Evolutionary conservation across 2,888 invertebrate genomes (phyloP).

Genomic region (Theodoxus fluviatilis): DNA sequence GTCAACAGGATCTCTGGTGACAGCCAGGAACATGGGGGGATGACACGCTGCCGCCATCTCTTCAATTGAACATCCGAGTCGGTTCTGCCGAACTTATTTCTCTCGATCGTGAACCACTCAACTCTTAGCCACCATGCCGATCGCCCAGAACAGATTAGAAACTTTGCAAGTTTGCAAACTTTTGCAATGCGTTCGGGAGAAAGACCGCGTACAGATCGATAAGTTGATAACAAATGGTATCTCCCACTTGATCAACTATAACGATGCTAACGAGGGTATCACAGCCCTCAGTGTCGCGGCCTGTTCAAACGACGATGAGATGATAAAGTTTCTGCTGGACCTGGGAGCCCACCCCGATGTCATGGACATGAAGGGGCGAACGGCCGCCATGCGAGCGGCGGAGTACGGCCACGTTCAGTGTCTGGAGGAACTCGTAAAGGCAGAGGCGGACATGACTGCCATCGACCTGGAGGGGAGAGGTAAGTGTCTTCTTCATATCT

Average conservation of each 20-base stretch:
- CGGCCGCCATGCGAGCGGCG: constrained; percentile 65
- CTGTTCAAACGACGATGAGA: constrained; percentile 63
- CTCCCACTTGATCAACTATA: constrained; percentile 64
- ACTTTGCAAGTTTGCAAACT: constrained; percentile 65
- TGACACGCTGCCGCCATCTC: no score
- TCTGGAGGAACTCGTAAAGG: constrained; percentile 56
- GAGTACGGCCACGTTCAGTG: constrained; percentile 65
- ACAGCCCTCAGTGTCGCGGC: constrained; percentile 64
- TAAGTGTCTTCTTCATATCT: no score
- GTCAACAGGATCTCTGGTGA: background rate
- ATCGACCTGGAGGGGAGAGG: constrained; percentile 64
- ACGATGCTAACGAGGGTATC: constrained; percentile 61
- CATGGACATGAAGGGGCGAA: constrained; percentile 61
- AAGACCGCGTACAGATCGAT: constrained; percentile 59
- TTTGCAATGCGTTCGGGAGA: constrained; percentile 63
- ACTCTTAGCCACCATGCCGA: constrained; percentile 62
- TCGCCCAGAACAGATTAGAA: constrained; percentile 62
- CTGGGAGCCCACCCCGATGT: constrained; percentile 66
- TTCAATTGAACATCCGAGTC: no score
- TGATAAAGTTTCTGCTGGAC: constrained; percentile 61
- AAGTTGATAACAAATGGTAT: constrained; percentile 63
- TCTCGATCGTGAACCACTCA: no score
- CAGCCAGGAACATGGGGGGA: no score
- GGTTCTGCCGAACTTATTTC: no score
- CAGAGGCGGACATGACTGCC: constrained; percentile 61